These are phyloP conservation scores for Onchidella celtica DNA, from an alignment of 2,888 invertebrate genomes.

Conservation along the genomic window DNA sequence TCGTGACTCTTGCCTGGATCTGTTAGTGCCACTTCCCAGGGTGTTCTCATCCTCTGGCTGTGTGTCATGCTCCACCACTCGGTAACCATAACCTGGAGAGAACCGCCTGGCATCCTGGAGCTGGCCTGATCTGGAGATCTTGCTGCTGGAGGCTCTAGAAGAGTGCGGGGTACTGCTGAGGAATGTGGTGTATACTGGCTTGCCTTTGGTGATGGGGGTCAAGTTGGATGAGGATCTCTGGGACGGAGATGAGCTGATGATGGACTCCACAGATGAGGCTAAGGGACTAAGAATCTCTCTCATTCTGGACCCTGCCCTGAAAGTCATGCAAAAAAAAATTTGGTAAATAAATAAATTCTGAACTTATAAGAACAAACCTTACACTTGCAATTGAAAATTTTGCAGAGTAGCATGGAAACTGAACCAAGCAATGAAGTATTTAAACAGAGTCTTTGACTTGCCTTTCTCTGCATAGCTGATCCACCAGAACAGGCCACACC, in stretches of 20 bases:
- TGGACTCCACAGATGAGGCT: background rate
- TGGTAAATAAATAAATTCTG: too few relatives aligned
- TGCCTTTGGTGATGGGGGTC: background rate
- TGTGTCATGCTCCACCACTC: background rate
- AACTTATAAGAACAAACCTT: too few relatives aligned
- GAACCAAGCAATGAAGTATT: too few relatives aligned
- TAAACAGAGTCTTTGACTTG: too few relatives aligned
- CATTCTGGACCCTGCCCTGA: background rate
- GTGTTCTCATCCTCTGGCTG: background rate
- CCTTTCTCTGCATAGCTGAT: too few relatives aligned
- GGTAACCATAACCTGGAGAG: background rate
- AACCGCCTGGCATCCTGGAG: background rate
- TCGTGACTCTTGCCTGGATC: conserved; percentile 8
- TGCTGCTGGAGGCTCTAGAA: background rate
- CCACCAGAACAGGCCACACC: too few relatives aligned
- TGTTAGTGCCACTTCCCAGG: background rate
- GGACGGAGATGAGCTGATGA: background rate
- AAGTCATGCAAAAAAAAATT: too few relatives aligned
- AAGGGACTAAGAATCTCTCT: conserved; percentile 19
- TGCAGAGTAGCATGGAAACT: too few relatives aligned
- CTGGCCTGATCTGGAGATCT: background rate
- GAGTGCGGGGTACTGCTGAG: conserved; percentile 1
- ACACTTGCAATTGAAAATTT: too few relatives aligned
- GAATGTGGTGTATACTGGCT: conserved; percentile 13
- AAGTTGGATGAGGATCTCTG: background rate